These are phyloP conservation scores for Neopelma chrysocephalum DNA, from an alignment of 2,797 vertebrate species.

Conservation along the genomic window DNA sequence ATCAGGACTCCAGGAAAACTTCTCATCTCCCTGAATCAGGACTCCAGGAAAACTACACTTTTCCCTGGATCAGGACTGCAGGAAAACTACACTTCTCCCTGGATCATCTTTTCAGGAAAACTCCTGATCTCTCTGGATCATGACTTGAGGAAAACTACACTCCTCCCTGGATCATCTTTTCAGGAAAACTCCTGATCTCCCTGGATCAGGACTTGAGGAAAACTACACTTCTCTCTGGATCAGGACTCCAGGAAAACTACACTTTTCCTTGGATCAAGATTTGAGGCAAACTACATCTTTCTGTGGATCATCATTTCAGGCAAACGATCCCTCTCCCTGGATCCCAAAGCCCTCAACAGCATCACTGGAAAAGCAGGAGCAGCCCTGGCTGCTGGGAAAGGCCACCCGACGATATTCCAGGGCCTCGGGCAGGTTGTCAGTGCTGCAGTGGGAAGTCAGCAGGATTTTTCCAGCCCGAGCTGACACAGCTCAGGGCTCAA, in stretches of 20 bases:
- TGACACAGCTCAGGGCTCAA: background rate
- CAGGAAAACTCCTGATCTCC: too few species aligned
- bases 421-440: background rate
- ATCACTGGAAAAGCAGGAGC: background rate
- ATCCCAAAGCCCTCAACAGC: background rate
- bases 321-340: background rate
- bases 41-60: background rate
- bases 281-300: background rate
- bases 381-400: background rate
- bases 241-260: background rate
- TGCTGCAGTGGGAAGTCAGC: constrained; percentile 34
- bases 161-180: too few species aligned
- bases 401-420: constrained; percentile 5
- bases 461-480: background rate
- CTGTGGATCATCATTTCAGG: background rate
- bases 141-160: background rate
- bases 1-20: too few species aligned
- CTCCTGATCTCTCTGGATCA: too few species aligned
- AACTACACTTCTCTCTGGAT: background rate
- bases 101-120: background rate
- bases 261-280: background rate
- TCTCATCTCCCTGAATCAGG: too few species aligned
- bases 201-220: background rate
- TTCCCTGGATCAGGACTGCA: background rate
- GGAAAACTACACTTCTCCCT: background rate